These are phyloP conservation scores for Apotomis turbidana DNA, from an alignment of 2,888 invertebrate genomes.

Conservation along the genomic window DNA sequence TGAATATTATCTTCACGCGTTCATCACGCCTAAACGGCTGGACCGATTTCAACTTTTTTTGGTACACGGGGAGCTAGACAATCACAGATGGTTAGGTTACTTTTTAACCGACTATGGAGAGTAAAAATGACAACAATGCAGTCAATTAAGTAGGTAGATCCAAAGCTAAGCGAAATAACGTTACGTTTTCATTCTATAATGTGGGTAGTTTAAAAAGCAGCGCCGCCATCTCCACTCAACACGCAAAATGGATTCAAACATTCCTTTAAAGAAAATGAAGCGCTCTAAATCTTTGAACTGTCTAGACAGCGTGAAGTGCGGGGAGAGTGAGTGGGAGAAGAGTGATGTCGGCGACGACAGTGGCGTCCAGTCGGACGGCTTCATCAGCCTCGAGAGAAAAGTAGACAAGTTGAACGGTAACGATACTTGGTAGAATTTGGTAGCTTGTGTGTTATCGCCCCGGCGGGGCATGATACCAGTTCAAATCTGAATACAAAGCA, in stretches of 20 bases:
- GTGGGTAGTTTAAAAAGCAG: background rate
- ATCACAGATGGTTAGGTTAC: no score
- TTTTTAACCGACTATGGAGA: no score
- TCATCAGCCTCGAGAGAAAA: constrained; percentile 15
- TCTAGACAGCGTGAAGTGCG: background rate
- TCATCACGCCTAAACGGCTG: no score
- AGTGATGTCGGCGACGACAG: constrained; percentile 13
- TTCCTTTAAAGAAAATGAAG: constrained; percentile 21
- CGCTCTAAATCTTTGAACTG: constrained; percentile 28
- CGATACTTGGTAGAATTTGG: background rate
- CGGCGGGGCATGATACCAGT: no score
- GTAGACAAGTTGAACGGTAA: constrained; percentile 34
- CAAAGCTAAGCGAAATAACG: no score
- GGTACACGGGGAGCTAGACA: no score
- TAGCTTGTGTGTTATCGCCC: background rate
- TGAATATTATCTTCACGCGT: no score
- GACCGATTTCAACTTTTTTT: no score
- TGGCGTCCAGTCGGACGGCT: constrained; percentile 20
- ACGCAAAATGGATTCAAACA: constrained; percentile 13
- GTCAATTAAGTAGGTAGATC: no score
- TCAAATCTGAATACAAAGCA: no score
- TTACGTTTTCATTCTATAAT: background rate
- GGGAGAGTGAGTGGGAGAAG: constrained; percentile 10
- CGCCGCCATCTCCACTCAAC: background rate
- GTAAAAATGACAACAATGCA: no score